These are phyloP conservation scores for Epirrita christyi DNA, from an alignment of 2,888 invertebrate genomes.

Conservation along the genomic window DNA sequence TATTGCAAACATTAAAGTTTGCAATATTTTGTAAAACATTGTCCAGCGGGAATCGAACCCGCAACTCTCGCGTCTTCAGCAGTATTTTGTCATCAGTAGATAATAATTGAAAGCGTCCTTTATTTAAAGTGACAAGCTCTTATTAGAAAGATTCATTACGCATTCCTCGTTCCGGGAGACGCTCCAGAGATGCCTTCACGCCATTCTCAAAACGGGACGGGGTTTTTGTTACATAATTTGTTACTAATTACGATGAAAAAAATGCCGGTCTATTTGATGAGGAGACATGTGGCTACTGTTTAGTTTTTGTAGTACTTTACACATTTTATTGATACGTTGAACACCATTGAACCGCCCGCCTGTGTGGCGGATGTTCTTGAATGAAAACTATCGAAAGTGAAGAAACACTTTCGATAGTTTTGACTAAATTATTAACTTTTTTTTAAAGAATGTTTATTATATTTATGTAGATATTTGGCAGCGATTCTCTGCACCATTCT, in stretches of 20 bases:
- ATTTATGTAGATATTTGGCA: no score
- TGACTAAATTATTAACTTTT: no score
- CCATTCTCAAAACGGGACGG: slow-evolving; percentile 32
- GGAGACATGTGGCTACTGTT: slow-evolving; percentile 46
- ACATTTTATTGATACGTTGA: slow-evolving; percentile 50
- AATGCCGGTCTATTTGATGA: slow-evolving; percentile 55
- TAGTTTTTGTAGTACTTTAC: slow-evolving; percentile 43
- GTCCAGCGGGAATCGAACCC: no score
- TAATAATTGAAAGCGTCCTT: no score
- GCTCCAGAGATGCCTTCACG: slow-evolving; percentile 48
- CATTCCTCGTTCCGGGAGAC: slow-evolving; percentile 49
- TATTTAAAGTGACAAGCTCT: slow-evolving; percentile 31
- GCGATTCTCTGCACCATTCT: no score
- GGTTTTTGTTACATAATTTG: slow-evolving; percentile 67
- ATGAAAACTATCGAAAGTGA: no score
- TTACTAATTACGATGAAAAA: slow-evolving; percentile 69
- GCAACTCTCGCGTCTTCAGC: no score
- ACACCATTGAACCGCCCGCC: slow-evolving; percentile 1
- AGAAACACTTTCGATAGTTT: neutral
- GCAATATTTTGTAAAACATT: no score
- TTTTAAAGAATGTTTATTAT: no score
- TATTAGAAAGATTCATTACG: slow-evolving; percentile 45
- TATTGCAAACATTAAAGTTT: no score
- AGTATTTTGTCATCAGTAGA: no score
- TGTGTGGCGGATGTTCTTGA: slow-evolving; percentile 16